Base-by-base conservation (phyloP, 1,140 invertebrate genomes). In the Penaeus chinensis region DNA sequence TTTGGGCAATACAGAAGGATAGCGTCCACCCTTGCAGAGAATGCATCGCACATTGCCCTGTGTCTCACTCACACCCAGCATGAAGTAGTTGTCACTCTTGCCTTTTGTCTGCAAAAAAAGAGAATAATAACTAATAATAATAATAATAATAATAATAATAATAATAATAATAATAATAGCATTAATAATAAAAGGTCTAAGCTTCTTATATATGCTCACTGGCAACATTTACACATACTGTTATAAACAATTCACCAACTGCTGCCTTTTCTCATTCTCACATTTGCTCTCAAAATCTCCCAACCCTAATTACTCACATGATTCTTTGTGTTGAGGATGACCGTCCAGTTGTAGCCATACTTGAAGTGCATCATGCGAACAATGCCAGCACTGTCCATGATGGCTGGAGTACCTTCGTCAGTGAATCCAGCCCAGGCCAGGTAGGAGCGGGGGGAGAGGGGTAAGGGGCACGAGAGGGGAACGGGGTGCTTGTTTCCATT, bases 401-500 rank as follows among this genome's bases (percentile, higher is more conserved):
- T 91, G 78, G 92, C 91, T 60, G 93, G 93, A 22, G 93, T 93
- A 8, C 93, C 96, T 90, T 95, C 94, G 92, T 97, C 96, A 1
- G 95, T 94, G 91, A 96, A 95, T 69, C 98, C 98, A 77, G 96
- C 91, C 98, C 98, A 99, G 71, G 93, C 92, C 20, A 98, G 91
- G 66, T 93, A 94, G 0, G 95, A 93, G 61, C 94, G 94, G 1
- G 95, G 94, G 0, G 95, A 94, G 13, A 98, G 91, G 0, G 97
- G 95, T 20, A 98, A 89, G 13, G 92, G 92, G 13, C 92, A 90
- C n/a, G 91, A 88, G 69, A 90, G 8, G 90, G 82, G 82, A 76
- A 92, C 76, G 90, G 91, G 87, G 87, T 90, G 62, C 85, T 90
- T 47, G 89, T 76, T 82, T 82, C 88, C 79, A 74, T 89, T 90